Evolutionary conservation across 30 jellyfish, hydroid and myxozoan species (phyloP).

Genomic region (Aurelia sp.): DNA sequence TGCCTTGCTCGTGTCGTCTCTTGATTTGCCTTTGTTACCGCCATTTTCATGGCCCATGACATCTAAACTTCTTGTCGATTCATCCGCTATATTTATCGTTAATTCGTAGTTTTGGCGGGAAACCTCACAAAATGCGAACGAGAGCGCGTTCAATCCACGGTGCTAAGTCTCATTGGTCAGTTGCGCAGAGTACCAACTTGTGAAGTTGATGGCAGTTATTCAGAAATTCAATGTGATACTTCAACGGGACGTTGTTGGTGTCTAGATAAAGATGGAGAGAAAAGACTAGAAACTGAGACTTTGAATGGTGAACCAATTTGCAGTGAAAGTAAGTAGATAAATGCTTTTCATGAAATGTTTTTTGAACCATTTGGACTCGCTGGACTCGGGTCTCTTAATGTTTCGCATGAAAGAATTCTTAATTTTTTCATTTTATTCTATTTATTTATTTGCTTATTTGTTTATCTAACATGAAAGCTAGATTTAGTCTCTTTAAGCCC

Average conservation of each 20-base stretch:
- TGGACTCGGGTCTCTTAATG: no score
- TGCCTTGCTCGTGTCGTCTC: no score
- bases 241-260: constrained; percentile 90
- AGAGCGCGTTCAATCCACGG: constrained; percentile 1
- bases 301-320: background rate
- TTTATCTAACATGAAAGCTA: no score
- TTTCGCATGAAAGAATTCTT: no score
- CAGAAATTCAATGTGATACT: constrained; percentile 75
- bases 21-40: no score
- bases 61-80: no score
- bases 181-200: constrained; percentile 49
- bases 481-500: no score
- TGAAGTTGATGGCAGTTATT: constrained; percentile 73
- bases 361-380: no score
- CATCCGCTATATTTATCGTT: no score
- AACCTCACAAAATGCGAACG: constrained; percentile 32
- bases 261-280: constrained; percentile 75
- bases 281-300: constrained; percentile 31
- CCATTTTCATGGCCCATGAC: no score
- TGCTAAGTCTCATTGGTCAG: background rate
- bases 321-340: background rate
- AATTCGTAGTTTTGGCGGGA: constrained; percentile 2
- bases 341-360: background rate
- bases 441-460: no score
- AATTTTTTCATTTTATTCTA: no score